These are phyloP conservation scores for Psophia crepitans DNA, from an alignment of 2,113 vertebrate genomes.

Conservation along the genomic window DNA sequence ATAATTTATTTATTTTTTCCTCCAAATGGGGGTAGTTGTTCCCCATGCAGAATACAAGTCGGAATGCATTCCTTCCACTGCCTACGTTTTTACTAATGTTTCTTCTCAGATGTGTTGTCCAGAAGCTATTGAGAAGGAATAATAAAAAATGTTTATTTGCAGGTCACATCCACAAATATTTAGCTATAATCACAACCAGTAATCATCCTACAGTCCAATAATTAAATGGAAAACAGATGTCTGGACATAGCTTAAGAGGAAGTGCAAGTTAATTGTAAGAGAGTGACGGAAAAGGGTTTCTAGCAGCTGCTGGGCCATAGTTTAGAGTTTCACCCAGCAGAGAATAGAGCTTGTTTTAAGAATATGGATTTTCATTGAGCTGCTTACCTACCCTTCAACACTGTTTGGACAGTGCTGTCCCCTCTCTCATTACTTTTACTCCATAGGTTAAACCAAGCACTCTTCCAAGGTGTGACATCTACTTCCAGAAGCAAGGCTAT, in stretches of 20 bases:
- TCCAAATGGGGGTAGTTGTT: background rate
- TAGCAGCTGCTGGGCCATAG: background rate
- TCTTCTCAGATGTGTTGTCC: background rate
- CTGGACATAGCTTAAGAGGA: constrained; percentile 3
- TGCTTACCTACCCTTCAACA: background rate
- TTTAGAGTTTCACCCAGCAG: background rate
- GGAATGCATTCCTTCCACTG: background rate
- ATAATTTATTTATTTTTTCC: background rate
- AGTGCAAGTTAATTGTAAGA: constrained; percentile 14
- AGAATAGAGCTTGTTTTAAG: background rate
- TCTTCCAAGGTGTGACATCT: constrained; percentile 80
- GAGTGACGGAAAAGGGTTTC: background rate
- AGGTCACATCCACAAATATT: background rate
- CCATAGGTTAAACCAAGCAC: constrained; percentile 67
- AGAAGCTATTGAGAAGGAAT: background rate
- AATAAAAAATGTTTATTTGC: constrained; percentile 29
- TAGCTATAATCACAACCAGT: constrained; percentile 1
- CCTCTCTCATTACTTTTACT: constrained; percentile 12
- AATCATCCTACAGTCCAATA: background rate
- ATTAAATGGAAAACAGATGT: constrained; percentile 58
- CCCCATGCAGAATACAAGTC: background rate
- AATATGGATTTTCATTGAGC: background rate
- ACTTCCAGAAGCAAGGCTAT: constrained; percentile 80
- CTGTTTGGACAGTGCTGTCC: background rate
- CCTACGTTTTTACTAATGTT: background rate